Conservation (phyloP, 2,113 vertebrate species). For the Macaca nemestrina region DNA sequence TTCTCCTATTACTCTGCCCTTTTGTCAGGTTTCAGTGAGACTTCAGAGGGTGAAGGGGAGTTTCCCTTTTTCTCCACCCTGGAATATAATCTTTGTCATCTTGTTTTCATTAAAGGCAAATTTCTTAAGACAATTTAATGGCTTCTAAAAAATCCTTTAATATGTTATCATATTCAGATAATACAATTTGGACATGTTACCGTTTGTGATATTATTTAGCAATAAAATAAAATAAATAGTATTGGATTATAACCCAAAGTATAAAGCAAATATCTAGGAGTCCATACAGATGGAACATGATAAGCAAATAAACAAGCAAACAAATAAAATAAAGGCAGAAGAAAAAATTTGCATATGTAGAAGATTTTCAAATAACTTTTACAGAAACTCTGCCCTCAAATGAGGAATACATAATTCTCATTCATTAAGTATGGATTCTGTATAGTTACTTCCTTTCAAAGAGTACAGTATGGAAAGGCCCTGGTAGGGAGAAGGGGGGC, state of each 20-base stretch:
- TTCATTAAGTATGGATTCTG: neutral
- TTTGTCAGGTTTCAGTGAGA: neutral
- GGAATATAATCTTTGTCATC: neutral
- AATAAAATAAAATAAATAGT: neutral
- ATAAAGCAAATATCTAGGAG: neutral
- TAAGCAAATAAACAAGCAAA: neutral
- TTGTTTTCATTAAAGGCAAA: neutral
- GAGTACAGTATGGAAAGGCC: neutral
- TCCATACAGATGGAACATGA: neutral
- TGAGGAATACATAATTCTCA: neutral
- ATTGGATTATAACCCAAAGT: neutral
- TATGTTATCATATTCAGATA: neutral
- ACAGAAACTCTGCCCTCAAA: neutral
- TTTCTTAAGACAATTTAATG: neutral
- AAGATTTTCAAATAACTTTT: neutral
- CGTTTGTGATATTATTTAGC: neutral
- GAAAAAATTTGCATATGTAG: neutral
- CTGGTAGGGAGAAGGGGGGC: rapidly evolving
- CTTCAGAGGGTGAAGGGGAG: neutral
- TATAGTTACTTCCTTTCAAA: neutral
- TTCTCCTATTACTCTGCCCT: neutral
- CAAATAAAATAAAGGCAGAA: neutral
- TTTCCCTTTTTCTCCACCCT: neutral
- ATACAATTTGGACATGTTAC: neutral
- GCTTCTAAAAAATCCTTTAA: neutral